A percentile compares a stretch with the other conserved stretches of the same genome.
phyloP scores from a whole-genome alignment of 2,113 vertebrate species.

The Mus pahari region DNA sequence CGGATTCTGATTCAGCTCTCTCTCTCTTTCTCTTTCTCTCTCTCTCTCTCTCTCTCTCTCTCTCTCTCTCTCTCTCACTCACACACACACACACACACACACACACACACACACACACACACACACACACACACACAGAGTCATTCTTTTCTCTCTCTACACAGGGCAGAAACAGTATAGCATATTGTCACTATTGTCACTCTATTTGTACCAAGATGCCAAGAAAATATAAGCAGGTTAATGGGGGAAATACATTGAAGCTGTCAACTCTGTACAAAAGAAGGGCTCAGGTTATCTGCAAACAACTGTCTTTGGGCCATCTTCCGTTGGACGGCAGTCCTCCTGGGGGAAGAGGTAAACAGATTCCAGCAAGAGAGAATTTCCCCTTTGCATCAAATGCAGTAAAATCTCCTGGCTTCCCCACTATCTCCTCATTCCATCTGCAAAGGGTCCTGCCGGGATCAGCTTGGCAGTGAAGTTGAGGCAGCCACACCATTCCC shows the following conservation, averaged over 20 bases:
- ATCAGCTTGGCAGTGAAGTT: constrained; percentile 35
- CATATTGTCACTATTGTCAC: neutral
- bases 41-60: too few species aligned
- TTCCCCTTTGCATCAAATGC: neutral
- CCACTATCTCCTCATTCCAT: neutral
- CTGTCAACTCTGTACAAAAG: neutral
- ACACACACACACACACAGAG: too few species aligned
- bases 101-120: too few species aligned
- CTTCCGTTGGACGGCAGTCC: neutral
- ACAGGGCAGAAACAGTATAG: neutral
- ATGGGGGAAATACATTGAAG: neutral
- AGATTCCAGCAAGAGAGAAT: neutral
- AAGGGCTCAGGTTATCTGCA: neutral
- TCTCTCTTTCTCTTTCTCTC: neutral
- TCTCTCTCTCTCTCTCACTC: too few species aligned
- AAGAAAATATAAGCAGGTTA: neutral
- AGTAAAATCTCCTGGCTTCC: neutral
- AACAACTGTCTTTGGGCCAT: neutral
- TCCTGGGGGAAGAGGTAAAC: neutral
- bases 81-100: too few species aligned
- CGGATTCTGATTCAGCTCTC: neutral
- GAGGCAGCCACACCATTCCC: neutral
- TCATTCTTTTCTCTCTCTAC: neutral
- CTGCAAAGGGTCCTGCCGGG: neutral
- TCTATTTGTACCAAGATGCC: neutral